phyloP scores from a whole-genome alignment of 2,888 invertebrate genomes.

The Limulus polyphemus region DNA sequence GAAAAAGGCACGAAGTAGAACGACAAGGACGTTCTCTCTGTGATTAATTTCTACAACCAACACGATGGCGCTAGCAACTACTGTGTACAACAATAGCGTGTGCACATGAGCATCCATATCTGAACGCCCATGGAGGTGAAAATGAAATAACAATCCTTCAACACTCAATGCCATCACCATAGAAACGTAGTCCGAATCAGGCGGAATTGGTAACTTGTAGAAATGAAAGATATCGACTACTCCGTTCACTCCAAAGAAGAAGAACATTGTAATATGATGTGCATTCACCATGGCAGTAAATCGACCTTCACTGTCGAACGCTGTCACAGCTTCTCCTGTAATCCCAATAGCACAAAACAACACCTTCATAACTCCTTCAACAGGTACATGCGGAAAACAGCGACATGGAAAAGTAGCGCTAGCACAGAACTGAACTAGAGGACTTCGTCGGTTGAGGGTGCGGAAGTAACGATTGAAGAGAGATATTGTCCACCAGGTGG shows the following conservation, averaged over 20 bases:
- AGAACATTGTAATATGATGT: conserved; percentile 44
- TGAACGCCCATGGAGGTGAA: conserved; percentile 40
- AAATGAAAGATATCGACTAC: conserved; percentile 36
- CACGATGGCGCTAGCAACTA: conserved; percentile 33
- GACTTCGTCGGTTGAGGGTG: not conserved
- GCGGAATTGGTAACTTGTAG: conserved; percentile 33
- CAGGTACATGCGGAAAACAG: not conserved
- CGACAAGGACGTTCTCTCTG: conserved; percentile 34
- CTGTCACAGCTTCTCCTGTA: not conserved
- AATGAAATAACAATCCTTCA: conserved; percentile 39
- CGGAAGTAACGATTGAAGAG: not conserved
- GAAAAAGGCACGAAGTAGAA: conserved; percentile 36
- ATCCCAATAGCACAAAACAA: not conserved
- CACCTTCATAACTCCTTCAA: not conserved
- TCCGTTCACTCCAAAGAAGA: conserved; percentile 40
- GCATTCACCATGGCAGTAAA: conserved; percentile 33
- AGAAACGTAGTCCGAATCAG: conserved; percentile 38
- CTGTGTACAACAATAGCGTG: conserved; percentile 38
- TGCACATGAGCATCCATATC: conserved; percentile 33
- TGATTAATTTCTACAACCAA: conserved; percentile 36
- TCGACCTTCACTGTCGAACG: not conserved
- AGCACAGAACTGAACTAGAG: not conserved
- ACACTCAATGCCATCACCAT: conserved; percentile 37
- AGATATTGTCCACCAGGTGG: not conserved
- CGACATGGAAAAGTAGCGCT: not conserved